These are phyloP conservation scores for Phyllotis vaccarum DNA, from an alignment of 2,797 vertebrate genomes.

Conservation along the genomic window DNA sequence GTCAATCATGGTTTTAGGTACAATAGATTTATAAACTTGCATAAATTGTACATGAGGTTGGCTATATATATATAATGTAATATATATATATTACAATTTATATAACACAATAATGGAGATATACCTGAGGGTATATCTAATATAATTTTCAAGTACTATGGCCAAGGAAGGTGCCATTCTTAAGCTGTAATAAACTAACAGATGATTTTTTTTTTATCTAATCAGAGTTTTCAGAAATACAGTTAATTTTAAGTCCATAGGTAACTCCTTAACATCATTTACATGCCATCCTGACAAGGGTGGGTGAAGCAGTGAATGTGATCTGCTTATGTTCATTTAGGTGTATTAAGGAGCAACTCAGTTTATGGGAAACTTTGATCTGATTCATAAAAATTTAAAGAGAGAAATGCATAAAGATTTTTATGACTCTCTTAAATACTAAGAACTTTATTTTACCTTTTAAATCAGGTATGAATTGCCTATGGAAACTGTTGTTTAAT, in stretches of 20 bases:
- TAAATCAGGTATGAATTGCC: conserved; percentile 45
- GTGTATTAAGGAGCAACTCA: neutral
- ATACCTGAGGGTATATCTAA: neutral
- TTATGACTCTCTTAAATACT: neutral
- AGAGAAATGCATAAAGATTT: conserved; percentile 11
- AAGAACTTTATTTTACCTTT: conserved; percentile 39
- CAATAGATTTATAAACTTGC: neutral
- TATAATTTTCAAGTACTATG: neutral
- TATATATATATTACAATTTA: neutral
- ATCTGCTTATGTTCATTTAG: conserved; percentile 6
- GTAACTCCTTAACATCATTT: conserved; percentile 1
- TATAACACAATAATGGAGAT: neutral
- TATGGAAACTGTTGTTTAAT: conserved; percentile 61
- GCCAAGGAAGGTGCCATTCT: neutral
- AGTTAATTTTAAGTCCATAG: conserved; percentile 49
- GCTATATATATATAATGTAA: neutral
- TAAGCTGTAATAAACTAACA: conserved; percentile 41
- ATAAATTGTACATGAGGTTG: neutral
- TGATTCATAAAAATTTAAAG: neutral
- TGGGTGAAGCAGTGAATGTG: neutral
- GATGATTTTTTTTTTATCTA: neutral
- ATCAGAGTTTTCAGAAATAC: neutral
- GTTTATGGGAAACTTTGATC: neutral
- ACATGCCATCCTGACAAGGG: neutral
- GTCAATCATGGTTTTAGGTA: neutral